Base-by-base conservation (phyloP, 2,797 vertebrate genomes). In the Sitta carolinensis region DNA sequence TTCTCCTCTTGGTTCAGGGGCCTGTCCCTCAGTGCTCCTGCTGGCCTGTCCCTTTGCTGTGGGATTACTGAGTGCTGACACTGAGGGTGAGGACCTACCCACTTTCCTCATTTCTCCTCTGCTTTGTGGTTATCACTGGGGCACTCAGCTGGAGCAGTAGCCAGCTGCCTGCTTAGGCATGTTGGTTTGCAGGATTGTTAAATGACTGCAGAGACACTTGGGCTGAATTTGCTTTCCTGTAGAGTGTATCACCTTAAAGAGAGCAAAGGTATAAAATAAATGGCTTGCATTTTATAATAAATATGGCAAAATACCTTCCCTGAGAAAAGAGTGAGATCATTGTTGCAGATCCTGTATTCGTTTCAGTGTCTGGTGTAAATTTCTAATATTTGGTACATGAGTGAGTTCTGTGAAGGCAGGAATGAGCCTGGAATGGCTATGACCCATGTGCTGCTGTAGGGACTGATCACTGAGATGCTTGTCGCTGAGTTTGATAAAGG, bases 291-390 rank as follows among this genome's bases (percentile, higher is more conserved):
- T 81, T 91, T 67, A 16, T 43, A 47, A 50, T 40, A 76, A 59
- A 48, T 73, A 6, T 6, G 8, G 40, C n/a, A 55, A 59, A 26
- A 42, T n/a, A 9, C 2, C 9, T 86, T 73, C 15, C 12, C 3
- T 2, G 16, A 68, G 52, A 30, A 84, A 48, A 30, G 5, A 38
- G 26, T 4, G 20, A 43, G 6, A 6, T 8, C 3, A 3, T 67
- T 40, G 70, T 51, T 47, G 4, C 0, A 11, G 6, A 16, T 83
- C 10, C 22, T 68, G 16, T 52, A 6, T 38, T 52, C 0, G 0
- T 52, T 76, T 58, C 45, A 6, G 1, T 15, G 6, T 66, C 3
- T 3, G 5, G 20, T 84, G 27, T 82, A 51, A 63, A 55, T 80
- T 87, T 85, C 23, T 66, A 38, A 20, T 70, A 16, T 3, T 3